Conservation (phyloP, 2,888 invertebrate species). For the Marasmarcha lunaedactyla region DNA sequence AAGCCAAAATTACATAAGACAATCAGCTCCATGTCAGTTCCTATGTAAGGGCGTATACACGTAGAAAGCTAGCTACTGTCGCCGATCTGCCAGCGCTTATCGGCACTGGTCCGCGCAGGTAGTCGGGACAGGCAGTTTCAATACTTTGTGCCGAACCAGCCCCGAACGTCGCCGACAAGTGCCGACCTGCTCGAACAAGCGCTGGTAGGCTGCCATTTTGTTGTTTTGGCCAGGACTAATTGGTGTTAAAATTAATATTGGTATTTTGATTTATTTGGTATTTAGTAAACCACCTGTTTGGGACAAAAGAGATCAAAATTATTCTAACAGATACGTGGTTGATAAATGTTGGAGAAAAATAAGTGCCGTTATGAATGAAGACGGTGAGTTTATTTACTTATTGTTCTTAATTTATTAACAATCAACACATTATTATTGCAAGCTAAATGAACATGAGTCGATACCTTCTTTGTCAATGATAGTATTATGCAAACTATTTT, state of each 20-base stretch:
- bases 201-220: slow-evolving; percentile 5
- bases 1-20: too few species aligned
- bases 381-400: slow-evolving; percentile 1
- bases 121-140: slow-evolving; percentile 1
- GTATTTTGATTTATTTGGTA: slow-evolving; percentile 7
- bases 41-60: slow-evolving; percentile 1
- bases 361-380: slow-evolving; percentile 4
- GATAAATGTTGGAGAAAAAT: slow-evolving; percentile 7
- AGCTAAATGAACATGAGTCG: too few species aligned
- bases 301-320: slow-evolving; percentile 7
- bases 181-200: slow-evolving; percentile 8
- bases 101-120: slow-evolving; percentile 4
- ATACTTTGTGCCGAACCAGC: slow-evolving; percentile 5
- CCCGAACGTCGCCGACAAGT: slow-evolving; percentile 9
- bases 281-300: slow-evolving; percentile 8
- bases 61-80: not conserved
- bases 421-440: too few species aligned
- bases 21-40: too few species aligned
- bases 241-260: slow-evolving; percentile 3
- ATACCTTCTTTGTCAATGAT: slow-evolving; percentile 9
- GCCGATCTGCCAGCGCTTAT: slow-evolving; percentile 1
- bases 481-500: slow-evolving; percentile 7
- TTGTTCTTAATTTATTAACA: not conserved
- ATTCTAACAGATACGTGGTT: slow-evolving; percentile 7
- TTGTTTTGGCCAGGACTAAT: slow-evolving; percentile 1